Percentiles rank a stretch among this genome's conserved stretches.
phyloP scores from a whole-genome alignment of 2,888 invertebrate species.

The Trisateles emortualis region DNA sequence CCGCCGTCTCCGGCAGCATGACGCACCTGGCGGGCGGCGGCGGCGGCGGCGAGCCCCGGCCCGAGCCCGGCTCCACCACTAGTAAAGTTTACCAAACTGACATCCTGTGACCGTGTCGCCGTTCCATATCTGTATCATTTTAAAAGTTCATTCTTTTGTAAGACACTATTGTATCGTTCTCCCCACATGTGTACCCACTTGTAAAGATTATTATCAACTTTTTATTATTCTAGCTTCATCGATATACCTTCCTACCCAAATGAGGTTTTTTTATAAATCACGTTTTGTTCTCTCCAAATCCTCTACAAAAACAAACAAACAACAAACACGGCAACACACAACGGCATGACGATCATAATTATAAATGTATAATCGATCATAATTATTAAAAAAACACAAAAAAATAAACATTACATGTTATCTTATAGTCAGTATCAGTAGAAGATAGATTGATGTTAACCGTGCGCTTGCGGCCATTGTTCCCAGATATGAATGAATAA shows the following conservation, averaged over 20 bases:
- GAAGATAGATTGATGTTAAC: constrained; percentile 21
- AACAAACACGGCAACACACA: constrained; percentile 33
- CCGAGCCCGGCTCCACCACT: constrained; percentile 85
- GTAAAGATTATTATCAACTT: constrained; percentile 34
- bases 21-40: constrained; percentile 66
- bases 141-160: constrained; percentile 26
- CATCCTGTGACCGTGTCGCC: constrained; percentile 91
- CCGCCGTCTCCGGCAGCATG: constrained; percentile 76
- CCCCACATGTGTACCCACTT: constrained; percentile 25
- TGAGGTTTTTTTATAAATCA: constrained; percentile 19
- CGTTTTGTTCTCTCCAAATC: constrained; percentile 3
- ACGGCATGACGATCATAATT: constrained; percentile 37
- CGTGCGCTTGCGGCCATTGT: constrained; percentile 27
- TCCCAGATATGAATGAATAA: constrained; percentile 10
- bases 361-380: constrained; percentile 32
- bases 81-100: constrained; percentile 97
- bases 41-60: constrained; percentile 38
- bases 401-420: constrained; percentile 28
- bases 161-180: constrained; percentile 26
- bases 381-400: constrained; percentile 37
- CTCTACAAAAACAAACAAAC: neutral
- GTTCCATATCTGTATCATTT: constrained; percentile 61
- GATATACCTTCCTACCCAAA: constrained; percentile 21
- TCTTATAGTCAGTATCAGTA: constrained; percentile 28
- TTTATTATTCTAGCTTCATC: constrained; percentile 19